These are phyloP conservation scores for Coenobita brevimanus DNA, from an alignment of 1,140 invertebrate genomes.

Conservation along the genomic window DNA sequence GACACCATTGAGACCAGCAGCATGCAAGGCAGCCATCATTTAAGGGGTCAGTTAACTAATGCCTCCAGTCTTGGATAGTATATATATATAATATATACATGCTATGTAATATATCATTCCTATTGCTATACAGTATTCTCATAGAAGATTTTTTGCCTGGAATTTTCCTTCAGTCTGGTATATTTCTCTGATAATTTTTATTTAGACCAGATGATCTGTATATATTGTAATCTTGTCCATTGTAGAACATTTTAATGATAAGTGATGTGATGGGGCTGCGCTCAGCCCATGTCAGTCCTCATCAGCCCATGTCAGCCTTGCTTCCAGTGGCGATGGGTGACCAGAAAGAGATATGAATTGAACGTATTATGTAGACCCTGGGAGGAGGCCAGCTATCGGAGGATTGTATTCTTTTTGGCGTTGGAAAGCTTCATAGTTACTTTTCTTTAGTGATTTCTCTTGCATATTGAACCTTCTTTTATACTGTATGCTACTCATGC, in stretches of 20 bases:
- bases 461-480: too few species aligned
- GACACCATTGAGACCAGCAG: too few species aligned
- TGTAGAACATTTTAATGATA: slow-evolving; percentile 56
- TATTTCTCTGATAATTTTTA: slow-evolving; percentile 38
- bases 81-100: slow-evolving; percentile 45
- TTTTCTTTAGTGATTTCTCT: too few species aligned
- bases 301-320: slow-evolving; percentile 16
- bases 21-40: too few species aligned
- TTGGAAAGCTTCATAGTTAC: too few species aligned
- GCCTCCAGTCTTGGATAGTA: slow-evolving; percentile 48
- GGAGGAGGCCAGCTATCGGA: too few species aligned
- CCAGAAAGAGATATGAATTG: slow-evolving; percentile 18
- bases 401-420: too few species aligned
- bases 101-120: slow-evolving; percentile 60
- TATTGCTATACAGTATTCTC: slow-evolving; percentile 59
- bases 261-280: slow-evolving; percentile 43
- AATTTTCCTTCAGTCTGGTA: slow-evolving; percentile 40
- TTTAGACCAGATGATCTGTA: slow-evolving; percentile 58
- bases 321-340: slow-evolving; percentile 13
- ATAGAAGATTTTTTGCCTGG: slow-evolving; percentile 54
- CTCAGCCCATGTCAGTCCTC: slow-evolving; percentile 20
- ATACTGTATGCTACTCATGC: too few species aligned
- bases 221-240: slow-evolving; percentile 65
- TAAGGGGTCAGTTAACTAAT: slow-evolving; percentile 9
- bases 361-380: slow-evolving; percentile 21